Conservation (phyloP, 2,113 vertebrate species). For the Electrona antarctica region DNA sequence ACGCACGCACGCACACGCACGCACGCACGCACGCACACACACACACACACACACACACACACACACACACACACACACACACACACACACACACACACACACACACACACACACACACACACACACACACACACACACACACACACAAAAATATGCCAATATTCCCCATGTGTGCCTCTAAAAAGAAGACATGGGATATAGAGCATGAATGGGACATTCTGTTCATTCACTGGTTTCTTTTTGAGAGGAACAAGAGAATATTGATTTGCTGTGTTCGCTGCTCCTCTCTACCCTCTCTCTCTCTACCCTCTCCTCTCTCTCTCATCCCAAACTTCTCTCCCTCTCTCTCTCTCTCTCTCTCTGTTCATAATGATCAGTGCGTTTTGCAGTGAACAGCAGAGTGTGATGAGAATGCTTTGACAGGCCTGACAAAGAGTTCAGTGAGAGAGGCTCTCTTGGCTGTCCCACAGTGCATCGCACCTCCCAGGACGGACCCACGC, state of each 20-base stretch:
- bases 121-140: background rate
- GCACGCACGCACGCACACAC: background rate
- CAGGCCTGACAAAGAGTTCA: conserved; percentile 71
- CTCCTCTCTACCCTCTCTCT: conserved; percentile 34
- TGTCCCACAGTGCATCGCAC: conserved; percentile 58
- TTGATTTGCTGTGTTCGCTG: conserved; percentile 54
- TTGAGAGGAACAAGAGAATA: conserved; percentile 43
- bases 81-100: background rate
- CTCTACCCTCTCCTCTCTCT: background rate
- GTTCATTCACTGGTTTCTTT: conserved; percentile 17
- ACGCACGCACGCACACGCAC: background rate
- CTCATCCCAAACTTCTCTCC: background rate
- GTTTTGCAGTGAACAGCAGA: conserved; percentile 75
- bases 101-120: too few relatives aligned
- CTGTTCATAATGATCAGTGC: conserved; percentile 68
- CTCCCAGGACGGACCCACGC: conserved; percentile 39
- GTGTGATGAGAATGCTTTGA: conserved; percentile 76
- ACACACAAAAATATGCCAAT: background rate
- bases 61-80: conserved; percentile 4
- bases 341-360: conserved; percentile 4
- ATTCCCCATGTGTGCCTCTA: background rate
- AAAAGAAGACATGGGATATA: conserved; percentile 18
- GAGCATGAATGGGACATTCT: conserved; percentile 44
- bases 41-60: background rate
- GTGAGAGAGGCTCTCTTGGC: conserved; percentile 64